Base-by-base conservation (phyloP, 2,888 invertebrate genomes). In the Ephialtes manifestator region DNA sequence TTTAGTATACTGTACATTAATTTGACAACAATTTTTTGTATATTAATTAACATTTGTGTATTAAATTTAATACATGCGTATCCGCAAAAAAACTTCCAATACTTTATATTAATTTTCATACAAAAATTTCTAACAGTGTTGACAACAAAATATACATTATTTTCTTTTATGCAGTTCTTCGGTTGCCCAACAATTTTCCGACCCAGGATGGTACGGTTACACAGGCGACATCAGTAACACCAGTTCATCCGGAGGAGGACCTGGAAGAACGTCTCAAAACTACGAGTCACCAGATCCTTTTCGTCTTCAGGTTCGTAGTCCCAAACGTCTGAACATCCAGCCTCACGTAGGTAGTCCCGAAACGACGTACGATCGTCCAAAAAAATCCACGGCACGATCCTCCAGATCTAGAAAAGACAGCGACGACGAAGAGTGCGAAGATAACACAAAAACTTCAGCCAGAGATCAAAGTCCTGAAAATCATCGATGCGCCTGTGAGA, bases 271-370 rank as follows among this genome's bases (percentile, higher is more conserved):
- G 15, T 24, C 13, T 11, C 85, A 72, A 76, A 82, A 81, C 15
- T 87, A 76, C 65, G 90, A 91, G 7, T 92, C 92, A 0, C 91
- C 92, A 0, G 91, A 93, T 85, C 93, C 93, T 0, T 92, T 94
- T 70, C 43, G 83, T 5, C 67, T 88, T 0, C 84, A 89, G 39
- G 67, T 87, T 5, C 87, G 88, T 20, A 92, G 70, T 35, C 91
- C 92, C 5, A 92, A 87, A 75, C 89, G 90, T 31, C 79, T 94
- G 53, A 85, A 89, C 24, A 71, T 94, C 28, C 89, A 90, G 35
- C 91, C 93, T 0, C 90, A 91, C 63, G 91, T 91, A 1, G 90
- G 91, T 1, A 91, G 89, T 80, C 91, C 92, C 0, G 89, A 90
- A 55, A 90, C 92, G 5, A 90, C 90, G 10, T 90, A 90, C 58